Base-by-base conservation (phyloP, 2,888 invertebrate species). In the Cephus spinipes region DNA sequence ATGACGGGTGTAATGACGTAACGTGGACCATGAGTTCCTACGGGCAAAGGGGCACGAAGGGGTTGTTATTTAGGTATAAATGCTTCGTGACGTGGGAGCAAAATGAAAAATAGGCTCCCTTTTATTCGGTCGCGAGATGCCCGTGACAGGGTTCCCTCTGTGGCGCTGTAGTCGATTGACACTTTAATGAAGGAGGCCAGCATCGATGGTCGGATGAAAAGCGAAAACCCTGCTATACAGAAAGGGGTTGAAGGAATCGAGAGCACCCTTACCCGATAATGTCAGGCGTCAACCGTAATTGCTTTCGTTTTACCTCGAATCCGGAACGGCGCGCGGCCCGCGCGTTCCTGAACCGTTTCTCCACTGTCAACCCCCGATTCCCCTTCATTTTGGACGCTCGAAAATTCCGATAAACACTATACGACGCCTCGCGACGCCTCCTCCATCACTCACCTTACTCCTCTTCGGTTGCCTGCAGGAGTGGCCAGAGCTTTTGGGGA, bases 181-280 rank as follows among this genome's bases (percentile, higher is more conserved):
- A 88, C 89, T 89, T 89, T 88, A 89, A 89, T 88, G 89, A 89
- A 88, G 88, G 88, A 87, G 82, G 81, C 83, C 83, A 82, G 85
- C 76, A 85, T 85, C 83, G 83, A 81, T 82, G 81, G 82, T 82
- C 83, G 83, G 84, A 84, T 85, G 86, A 85, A 83, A 76, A 79
- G 81, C 77, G 80, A 82, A 79, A 71, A 71, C 71, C 12, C 71
- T 31, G 71, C 31, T 71, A 76, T 33, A 78, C 35, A 69, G 75
- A 78, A 68, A 73, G 23, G 75, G 74, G 75, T 81, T 82, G 82
- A 80, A 84, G 84, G 87, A 87, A 88, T 87, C 86, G 84, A 86
- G 84, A 83, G 84, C 77, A 79, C 82, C 81, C 83, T 79, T 81
- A 85, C 83, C 85, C 86, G 88, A 88, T 88, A 88, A 88, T 85